These are phyloP conservation scores for Paradisaea rubra DNA, from an alignment of 2,113 vertebrate genomes.

Conservation along the genomic window DNA sequence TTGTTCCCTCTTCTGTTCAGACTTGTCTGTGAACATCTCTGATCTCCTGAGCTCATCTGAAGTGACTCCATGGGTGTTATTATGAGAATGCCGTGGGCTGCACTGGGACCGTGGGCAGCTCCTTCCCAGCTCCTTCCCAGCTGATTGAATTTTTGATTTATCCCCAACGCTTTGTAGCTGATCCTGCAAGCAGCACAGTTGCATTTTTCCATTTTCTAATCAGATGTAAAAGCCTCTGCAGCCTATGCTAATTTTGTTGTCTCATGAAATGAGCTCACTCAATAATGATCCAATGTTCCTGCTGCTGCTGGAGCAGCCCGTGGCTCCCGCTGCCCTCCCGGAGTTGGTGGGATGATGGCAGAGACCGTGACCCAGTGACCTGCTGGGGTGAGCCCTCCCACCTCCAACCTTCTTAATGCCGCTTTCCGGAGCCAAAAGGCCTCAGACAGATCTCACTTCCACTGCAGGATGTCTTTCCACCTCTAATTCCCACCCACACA, in stretches of 20 bases:
- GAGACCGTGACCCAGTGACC: background rate
- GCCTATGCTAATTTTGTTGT: background rate
- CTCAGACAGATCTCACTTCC: background rate
- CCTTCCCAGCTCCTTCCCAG: background rate
- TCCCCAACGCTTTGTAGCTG: background rate
- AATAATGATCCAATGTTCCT: rapidly evolving
- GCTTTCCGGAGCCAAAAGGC: rapidly evolving
- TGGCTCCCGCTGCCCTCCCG: rapidly evolving
- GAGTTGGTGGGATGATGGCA: rapidly evolving
- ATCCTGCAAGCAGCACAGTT: background rate
- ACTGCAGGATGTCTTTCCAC: background rate
- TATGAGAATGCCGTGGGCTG: background rate
- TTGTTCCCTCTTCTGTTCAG: background rate
- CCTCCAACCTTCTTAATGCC: background rate
- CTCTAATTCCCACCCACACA: background rate
- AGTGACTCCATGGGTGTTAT: background rate
- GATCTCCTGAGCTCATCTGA: background rate
- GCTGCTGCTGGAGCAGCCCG: background rate
- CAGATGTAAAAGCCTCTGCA: background rate
- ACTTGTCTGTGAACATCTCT: background rate
- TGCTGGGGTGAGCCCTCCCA: background rate
- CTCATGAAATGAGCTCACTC: background rate
- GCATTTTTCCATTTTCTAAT: background rate
- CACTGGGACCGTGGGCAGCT: background rate
- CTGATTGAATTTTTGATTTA: background rate